Conservation (phyloP, 2,113 vertebrate species). For the Plecturocebus donacophilus region DNA sequence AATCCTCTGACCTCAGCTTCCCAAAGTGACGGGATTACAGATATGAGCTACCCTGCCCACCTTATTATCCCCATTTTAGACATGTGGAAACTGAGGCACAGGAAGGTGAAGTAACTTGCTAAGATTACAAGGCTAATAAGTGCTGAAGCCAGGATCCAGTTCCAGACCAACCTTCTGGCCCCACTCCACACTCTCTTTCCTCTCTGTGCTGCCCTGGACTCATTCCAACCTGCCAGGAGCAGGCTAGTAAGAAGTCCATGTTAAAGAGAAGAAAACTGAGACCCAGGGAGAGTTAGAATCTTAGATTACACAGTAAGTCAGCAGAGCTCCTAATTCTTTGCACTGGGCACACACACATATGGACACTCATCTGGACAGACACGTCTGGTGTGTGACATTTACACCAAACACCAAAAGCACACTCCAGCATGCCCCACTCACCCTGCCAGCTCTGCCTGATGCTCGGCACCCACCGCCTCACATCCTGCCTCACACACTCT, state of each 20-base stretch:
- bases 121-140: not conserved
- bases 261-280: not conserved
- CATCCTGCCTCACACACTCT: not conserved
- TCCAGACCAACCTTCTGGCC: not conserved
- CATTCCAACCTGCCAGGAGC: not conserved
- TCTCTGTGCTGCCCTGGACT: not conserved
- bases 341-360: accelerated
- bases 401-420: not conserved
- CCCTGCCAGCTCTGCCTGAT: not conserved
- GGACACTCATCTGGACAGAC: not conserved
- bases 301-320: not conserved
- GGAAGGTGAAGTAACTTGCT: not conserved
- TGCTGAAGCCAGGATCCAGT: not conserved
- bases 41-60: no score
- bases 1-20: no score
- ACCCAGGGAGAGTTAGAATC: not conserved
- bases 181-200: not conserved
- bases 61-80: not conserved
- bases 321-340: not conserved
- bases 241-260: not conserved
- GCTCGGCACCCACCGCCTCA: not conserved
- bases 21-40: no score
- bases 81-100: not conserved
- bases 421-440: accelerated
- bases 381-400: no score